Percentiles rank a stretch among this genome's conserved stretches.
Evolutionary conservation across 2,888 invertebrate species (phyloP).

Genomic region (Campopleginae sp.): DNA sequence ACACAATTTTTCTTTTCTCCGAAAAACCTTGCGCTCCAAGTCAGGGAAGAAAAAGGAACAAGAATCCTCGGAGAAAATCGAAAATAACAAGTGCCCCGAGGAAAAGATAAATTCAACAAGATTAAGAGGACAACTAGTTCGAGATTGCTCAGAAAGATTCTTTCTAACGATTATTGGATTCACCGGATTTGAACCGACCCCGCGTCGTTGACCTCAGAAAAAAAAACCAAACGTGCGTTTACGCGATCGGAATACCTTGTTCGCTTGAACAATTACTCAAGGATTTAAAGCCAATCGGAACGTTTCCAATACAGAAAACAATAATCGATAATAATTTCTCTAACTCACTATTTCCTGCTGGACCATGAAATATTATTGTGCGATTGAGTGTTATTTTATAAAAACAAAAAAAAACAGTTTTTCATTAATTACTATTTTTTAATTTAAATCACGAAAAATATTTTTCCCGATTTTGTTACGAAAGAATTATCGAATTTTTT

Average conservation of each 20-base stretch:
- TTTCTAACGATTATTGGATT: conserved; percentile 11
- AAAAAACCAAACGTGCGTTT: neutral
- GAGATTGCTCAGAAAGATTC: neutral
- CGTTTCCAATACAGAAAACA: neutral
- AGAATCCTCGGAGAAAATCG: neutral
- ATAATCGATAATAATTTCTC: neutral
- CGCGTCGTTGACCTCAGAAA: conserved; percentile 2
- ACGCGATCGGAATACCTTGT: neutral
- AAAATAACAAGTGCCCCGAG: neutral
- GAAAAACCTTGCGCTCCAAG: too few relatives aligned
- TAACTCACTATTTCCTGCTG: neutral
- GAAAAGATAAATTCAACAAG: neutral
- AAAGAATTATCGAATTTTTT: too few relatives aligned
- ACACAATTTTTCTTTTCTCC: neutral
- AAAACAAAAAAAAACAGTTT: neutral
- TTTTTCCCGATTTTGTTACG: too few relatives aligned
- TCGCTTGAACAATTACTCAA: neutral
- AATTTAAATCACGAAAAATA: too few relatives aligned
- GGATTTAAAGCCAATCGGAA: neutral
- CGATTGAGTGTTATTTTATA: neutral
- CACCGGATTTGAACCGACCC: neutral
- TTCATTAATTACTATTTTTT: too few relatives aligned
- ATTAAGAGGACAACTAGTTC: neutral
- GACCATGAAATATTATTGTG: neutral
- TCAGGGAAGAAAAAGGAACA: neutral